phyloP scores from a whole-genome alignment of 2,888 invertebrate species.

The Leptopilina drosophilae region DNA sequence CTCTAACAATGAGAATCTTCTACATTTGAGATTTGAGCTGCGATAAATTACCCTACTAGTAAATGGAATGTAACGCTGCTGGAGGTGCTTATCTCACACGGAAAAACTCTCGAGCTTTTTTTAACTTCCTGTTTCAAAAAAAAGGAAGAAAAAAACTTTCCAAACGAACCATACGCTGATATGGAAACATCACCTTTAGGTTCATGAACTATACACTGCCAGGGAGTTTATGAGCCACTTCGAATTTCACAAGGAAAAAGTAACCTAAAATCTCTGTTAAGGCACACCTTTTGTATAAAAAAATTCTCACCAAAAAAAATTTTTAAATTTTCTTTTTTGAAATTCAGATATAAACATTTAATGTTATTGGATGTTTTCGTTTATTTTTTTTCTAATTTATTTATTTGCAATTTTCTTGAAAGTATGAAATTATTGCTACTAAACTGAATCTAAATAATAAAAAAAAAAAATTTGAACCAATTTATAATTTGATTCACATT shows the following conservation, averaged over 20 bases:
- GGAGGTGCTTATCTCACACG: constrained; percentile 26
- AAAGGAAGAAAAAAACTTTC: background rate
- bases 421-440: too few species aligned
- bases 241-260: background rate
- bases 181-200: constrained; percentile 36
- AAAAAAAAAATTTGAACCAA: too few species aligned
- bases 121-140: constrained; percentile 9
- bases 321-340: too few species aligned
- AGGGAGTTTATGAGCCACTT: constrained; percentile 6
- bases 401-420: too few species aligned
- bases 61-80: constrained; percentile 2
- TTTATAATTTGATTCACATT: too few species aligned
- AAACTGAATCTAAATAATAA: too few species aligned
- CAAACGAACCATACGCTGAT: background rate
- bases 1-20: constrained; percentile 16
- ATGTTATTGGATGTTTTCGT: too few species aligned
- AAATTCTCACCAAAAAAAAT: too few species aligned
- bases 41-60: background rate
- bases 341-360: too few species aligned
- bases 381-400: too few species aligned
- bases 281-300: too few species aligned
- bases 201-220: background rate
- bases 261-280: background rate
- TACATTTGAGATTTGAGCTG: constrained; percentile 21
- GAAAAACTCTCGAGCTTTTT: constrained; percentile 26